Percentiles rank a stretch among this genome's conserved stretches.
Evolutionary conservation across 2,797 vertebrate genomes (phyloP).

Genomic region (Neosalanx taihuensis): DNA sequence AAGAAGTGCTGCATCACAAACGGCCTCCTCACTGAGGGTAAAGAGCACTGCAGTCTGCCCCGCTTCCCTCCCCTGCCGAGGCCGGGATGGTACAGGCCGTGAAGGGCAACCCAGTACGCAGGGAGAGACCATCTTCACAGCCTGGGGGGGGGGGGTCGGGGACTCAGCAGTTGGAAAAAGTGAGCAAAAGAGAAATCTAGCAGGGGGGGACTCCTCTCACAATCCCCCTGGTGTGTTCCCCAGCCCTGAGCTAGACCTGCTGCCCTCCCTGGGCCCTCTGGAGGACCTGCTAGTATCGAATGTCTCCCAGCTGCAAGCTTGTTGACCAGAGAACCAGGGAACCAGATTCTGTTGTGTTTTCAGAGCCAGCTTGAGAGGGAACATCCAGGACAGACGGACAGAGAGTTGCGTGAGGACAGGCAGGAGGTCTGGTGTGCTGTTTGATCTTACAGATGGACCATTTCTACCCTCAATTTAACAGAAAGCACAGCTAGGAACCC

Average conservation of each 20-base stretch:
- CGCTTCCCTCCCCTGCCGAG: constrained; percentile 49
- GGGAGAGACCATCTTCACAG: not conserved
- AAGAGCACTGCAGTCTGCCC: constrained; percentile 51
- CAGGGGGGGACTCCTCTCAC: no score
- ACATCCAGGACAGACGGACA: not conserved
- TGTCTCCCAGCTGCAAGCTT: not conserved
- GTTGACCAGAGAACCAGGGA: not conserved
- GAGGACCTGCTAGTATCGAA: no score
- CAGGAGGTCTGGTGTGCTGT: not conserved
- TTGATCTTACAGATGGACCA: constrained; percentile 6
- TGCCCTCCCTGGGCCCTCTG: not conserved
- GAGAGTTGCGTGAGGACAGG: not conserved
- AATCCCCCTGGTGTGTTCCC: not conserved
- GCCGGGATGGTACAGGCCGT: constrained; percentile 17
- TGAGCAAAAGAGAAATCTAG: no score
- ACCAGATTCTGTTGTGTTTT: not conserved
- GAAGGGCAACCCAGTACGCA: constrained; percentile 8
- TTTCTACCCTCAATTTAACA: constrained; percentile 48
- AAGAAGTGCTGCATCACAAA: constrained; percentile 71
- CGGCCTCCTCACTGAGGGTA: constrained; percentile 55
- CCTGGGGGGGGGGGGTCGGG: not conserved
- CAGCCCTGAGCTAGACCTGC: not conserved
- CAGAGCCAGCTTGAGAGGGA: not conserved
- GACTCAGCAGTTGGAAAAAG: not conserved
- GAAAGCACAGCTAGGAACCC: constrained; percentile 14